Conservation (phyloP, 2,888 invertebrate species). For the Digitonthophagus gazella region DNA sequence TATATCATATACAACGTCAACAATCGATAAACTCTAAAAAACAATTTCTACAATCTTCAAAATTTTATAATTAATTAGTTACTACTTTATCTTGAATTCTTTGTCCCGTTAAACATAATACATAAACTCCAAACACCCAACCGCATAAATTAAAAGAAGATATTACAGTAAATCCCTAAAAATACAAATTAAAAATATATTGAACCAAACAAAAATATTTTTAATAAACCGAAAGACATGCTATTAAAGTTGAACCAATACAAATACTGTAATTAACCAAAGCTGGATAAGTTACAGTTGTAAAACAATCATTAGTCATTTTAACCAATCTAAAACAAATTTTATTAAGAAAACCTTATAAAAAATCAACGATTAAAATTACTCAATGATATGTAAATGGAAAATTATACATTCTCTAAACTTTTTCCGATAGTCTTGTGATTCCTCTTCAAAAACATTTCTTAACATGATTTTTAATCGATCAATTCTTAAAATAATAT, state of each 20-base stretch:
- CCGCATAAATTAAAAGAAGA: not conserved
- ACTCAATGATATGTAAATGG: not conserved
- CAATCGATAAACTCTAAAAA: constrained; percentile 14
- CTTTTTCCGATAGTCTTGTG: not conserved
- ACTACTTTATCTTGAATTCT: not conserved
- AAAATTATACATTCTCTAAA: not conserved
- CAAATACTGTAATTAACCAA: not conserved
- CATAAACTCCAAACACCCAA: constrained; percentile 5
- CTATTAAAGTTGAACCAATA: not conserved
- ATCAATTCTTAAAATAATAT: not conserved
- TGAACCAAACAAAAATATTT: not conserved
- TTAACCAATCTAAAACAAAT: not conserved
- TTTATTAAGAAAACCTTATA: not conserved
- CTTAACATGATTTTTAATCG: not conserved
- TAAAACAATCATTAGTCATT: not conserved
- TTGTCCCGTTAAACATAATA: not conserved
- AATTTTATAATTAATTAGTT: not conserved
- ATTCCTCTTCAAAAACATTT: not conserved
- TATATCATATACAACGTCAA: constrained; percentile 4
- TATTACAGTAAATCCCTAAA: not conserved
- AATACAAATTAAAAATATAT: not conserved
- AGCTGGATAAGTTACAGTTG: not conserved
- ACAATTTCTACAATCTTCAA: no score
- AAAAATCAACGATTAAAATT: not conserved
- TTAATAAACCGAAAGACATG: not conserved